Conservation (phyloP, 1,140 invertebrate species). For the Helicoverpa zea region DNA sequence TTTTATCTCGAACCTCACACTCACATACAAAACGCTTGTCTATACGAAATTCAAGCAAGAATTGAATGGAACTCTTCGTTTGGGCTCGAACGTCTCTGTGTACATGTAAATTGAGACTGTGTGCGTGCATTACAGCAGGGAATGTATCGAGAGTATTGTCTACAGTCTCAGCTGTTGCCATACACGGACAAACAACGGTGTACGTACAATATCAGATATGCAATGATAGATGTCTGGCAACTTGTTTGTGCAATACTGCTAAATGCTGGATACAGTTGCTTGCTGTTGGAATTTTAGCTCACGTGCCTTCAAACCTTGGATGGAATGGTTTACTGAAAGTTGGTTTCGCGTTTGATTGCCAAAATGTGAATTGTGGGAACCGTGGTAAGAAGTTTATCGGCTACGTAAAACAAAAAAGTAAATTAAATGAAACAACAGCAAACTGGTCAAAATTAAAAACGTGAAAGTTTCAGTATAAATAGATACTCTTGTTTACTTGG, state of each 20-base stretch:
- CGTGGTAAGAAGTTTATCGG: no score
- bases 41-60: background rate
- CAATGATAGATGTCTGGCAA: constrained; percentile 33
- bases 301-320: constrained; percentile 14
- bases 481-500: no score
- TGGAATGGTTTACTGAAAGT: constrained; percentile 14
- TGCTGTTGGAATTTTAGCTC: constrained; percentile 17
- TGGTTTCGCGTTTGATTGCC: constrained; percentile 2
- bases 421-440: no score
- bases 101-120: background rate
- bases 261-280: constrained; percentile 19
- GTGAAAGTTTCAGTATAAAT: no score
- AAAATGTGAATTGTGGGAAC: background rate
- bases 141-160: background rate
- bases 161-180: background rate
- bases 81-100: background rate
- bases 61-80: background rate
- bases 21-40: background rate
- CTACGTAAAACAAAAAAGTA: no score
- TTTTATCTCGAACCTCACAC: background rate
- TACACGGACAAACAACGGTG: background rate
- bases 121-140: background rate
- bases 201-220: constrained; percentile 32
- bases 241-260: constrained; percentile 38
- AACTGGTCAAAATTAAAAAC: no score